These are phyloP conservation scores for Peromyscus attwateri DNA, from an alignment of 2,797 vertebrate genomes.

Conservation along the genomic window DNA sequence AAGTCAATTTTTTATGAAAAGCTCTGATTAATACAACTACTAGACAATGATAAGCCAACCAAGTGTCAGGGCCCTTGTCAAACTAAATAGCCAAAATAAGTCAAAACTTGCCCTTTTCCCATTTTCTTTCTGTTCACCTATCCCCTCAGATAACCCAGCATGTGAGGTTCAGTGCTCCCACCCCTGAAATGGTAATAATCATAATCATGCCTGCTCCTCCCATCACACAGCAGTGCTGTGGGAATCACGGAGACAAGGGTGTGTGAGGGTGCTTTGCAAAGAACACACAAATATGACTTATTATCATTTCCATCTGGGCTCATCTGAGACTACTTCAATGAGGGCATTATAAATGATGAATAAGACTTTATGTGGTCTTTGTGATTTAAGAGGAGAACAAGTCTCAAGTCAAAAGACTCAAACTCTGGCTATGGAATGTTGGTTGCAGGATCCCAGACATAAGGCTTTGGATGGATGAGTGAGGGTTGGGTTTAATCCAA, in stretches of 20 bases:
- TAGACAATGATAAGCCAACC: background rate
- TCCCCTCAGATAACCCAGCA: background rate
- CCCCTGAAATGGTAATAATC: slow-evolving; percentile 17
- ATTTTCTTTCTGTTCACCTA: no score
- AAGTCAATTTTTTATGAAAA: background rate
- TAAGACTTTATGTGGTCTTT: slow-evolving; percentile 81
- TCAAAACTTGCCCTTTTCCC: background rate
- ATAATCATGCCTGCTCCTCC: background rate
- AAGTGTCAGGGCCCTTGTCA: background rate
- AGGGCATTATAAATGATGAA: slow-evolving; percentile 83
- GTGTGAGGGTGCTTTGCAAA: slow-evolving; percentile 61
- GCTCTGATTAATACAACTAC: slow-evolving; percentile 5
- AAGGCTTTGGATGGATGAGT: slow-evolving; percentile 41
- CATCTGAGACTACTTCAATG: slow-evolving; percentile 80
- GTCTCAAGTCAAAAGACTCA: slow-evolving; percentile 70
- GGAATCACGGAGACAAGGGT: slow-evolving; percentile 62
- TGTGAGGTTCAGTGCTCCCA: background rate
- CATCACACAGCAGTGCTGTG: background rate
- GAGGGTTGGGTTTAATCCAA: slow-evolving; percentile 58
- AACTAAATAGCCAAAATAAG: background rate
- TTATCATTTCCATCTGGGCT: slow-evolving; percentile 82
- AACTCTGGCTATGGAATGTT: slow-evolving; percentile 68
- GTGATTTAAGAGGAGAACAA: slow-evolving; percentile 70
- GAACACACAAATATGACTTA: slow-evolving; percentile 71
- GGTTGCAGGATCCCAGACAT: slow-evolving; percentile 47